Evolutionary conservation across 2,797 vertebrate species (phyloP), one percentile per base, ranked within the genome.

Genomic region (Petrocephalus sullivani): DNA sequence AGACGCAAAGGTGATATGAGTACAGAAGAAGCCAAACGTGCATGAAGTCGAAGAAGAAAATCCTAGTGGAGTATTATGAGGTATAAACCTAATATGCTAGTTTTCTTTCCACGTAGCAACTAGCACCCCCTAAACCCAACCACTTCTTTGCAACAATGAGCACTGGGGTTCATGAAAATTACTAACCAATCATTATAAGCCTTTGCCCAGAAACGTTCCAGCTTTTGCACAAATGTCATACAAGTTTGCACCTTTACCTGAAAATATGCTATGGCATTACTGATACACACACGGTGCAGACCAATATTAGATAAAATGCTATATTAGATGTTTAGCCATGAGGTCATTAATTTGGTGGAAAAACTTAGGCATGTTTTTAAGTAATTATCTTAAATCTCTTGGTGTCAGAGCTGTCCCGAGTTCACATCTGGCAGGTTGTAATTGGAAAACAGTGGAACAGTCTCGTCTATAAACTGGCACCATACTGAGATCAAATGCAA

Each of bases 381-480:
- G 90, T 91, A 89, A 92, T 88, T 88, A 91, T 91, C 92, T 89
- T 90, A 91, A 92, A 92, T 92, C 91, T 91, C 91, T 84, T 89
- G 91, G 88, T 87, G 88, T 91, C 23, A 94, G 90, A 93, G 90
- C 91, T 89, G 92, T 91, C 91, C 90, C 89, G 91, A 93, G 93
- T 92, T 92, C 91, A 95, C 96, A 96, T 96, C 95, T 96, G 95
- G 95, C 88, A 88, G 82, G 75, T 94, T 95, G 94, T 95, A 96
- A 96, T 95, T 95, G 94, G 93, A 89, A 82, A 90, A 93, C 94
- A 93, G 92, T 92, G 93, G 94, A 93, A 94, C 95, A 92, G 94
- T 92, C 92, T 92, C 91, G 87, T 92, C 95, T 90, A 93, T 95
- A 95, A 96, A 94, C 87, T 91, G 93, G 91, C 94, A 93, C 93